phyloP scores from a whole-genome alignment of 92 coral and sea anemone species.

The Anthopleura xanthogrammica region DNA sequence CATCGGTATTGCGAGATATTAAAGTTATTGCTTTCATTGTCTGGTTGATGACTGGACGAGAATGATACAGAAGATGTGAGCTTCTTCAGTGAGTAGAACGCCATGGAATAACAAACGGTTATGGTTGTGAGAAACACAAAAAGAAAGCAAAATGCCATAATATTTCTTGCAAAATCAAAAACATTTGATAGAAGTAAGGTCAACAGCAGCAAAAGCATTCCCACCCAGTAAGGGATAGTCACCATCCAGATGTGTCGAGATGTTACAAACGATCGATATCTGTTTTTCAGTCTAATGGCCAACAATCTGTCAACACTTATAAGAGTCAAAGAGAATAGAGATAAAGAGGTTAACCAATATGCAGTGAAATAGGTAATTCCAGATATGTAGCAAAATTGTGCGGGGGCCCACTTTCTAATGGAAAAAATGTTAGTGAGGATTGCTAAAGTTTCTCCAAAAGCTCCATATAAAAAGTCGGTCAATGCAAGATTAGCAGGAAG shows the following conservation, averaged over 20 bases:
- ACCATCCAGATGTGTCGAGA: not conserved
- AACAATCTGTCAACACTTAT: not conserved
- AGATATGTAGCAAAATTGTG: not conserved
- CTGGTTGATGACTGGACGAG: not conserved
- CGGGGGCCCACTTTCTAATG: not conserved
- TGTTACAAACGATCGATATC: not conserved
- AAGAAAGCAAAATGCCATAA: not conserved
- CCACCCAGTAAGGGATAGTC: not conserved
- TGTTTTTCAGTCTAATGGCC: not conserved
- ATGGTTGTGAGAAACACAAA: not conserved
- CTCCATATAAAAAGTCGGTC: not conserved
- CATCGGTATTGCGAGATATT: not conserved
- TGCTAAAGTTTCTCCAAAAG: not conserved
- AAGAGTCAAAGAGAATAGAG: not conserved
- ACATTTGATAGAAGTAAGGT: not conserved
- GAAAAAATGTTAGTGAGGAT: not conserved
- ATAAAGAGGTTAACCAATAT: not conserved
- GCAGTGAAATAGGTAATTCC: not conserved
- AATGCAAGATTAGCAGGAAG: not conserved
- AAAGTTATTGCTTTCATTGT: not conserved
- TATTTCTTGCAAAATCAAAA: not conserved
- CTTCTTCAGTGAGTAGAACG: slow-evolving; percentile 9
- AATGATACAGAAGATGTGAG: not conserved
- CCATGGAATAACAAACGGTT: slow-evolving; percentile 1
- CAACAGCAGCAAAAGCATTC: not conserved